These are phyloP conservation scores for Canis aureus DNA, from an alignment of 2,113 vertebrate genomes.

Conservation along the genomic window DNA sequence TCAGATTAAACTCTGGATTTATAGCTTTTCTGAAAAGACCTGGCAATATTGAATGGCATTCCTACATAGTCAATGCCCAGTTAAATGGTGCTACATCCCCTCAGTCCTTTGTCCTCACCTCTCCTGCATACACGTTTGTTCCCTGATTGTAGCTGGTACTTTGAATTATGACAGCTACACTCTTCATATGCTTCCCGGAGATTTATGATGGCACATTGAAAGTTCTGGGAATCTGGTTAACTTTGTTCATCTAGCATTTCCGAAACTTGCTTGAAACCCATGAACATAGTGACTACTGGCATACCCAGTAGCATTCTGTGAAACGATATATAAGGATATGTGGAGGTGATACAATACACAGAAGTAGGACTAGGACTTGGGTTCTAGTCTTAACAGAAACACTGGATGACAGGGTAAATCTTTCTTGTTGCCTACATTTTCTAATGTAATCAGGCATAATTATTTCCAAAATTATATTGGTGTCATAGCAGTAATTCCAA, in stretches of 20 bases:
- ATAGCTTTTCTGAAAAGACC: background rate
- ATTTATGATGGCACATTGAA: background rate
- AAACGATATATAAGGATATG: background rate
- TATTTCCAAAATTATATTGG: background rate
- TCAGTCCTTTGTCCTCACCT: background rate
- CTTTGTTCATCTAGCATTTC: background rate
- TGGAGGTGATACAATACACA: background rate
- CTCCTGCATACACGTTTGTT: background rate
- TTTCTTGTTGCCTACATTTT: background rate
- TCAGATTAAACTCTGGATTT: background rate
- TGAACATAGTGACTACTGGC: background rate
- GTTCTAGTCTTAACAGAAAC: background rate
- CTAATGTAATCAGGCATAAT: background rate
- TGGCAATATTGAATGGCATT: background rate
- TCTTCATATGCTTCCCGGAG: background rate
- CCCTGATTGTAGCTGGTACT: background rate
- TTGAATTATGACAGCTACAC: background rate
- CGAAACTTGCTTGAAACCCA: background rate
- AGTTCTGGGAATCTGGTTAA: background rate
- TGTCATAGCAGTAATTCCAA: background rate
- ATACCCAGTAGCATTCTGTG: background rate
- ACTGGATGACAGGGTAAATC: background rate
- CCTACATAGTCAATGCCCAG: no score
- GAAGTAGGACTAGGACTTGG: background rate
- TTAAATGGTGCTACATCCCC: background rate